Conservation (phyloP, 2,888 invertebrate genomes). For the Parapristionchus giblindavisi region DNA sequence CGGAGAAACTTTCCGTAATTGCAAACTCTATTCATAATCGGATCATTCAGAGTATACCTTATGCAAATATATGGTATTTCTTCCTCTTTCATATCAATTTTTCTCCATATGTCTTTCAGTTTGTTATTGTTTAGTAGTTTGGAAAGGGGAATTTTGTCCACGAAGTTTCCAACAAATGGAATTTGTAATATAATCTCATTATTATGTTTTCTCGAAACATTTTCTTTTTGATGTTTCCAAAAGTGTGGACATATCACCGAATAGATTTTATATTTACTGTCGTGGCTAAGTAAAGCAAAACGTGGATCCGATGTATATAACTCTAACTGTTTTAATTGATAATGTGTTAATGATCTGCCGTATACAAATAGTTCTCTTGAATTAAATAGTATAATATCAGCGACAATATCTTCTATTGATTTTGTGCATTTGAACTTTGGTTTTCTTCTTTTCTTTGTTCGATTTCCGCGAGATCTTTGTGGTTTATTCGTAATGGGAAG, state of each 20-base stretch:
- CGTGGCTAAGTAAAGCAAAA: not conserved
- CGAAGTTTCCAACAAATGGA: not conserved
- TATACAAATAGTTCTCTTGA: not conserved
- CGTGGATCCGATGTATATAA: not conserved
- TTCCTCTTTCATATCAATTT: not conserved
- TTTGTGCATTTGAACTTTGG: not conserved
- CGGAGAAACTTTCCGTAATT: slow-evolving; percentile 13
- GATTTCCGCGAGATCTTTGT: too few species aligned
- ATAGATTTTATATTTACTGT: not conserved
- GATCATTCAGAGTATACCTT: not conserved
- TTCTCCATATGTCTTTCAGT: not conserved
- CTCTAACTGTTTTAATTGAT: not conserved
- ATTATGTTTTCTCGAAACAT: not conserved
- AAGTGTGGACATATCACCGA: not conserved
- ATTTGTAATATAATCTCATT: not conserved
- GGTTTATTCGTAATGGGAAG: not conserved
- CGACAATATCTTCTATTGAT: not conserved
- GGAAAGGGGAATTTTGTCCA: not conserved
- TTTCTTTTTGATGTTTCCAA: not conserved
- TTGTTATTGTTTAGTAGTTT: not conserved
- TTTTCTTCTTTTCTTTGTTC: not conserved
- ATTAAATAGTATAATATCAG: not conserved
- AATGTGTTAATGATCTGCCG: slow-evolving; percentile 7
- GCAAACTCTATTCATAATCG: not conserved
- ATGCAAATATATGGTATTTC: slow-evolving; percentile 1